phyloP scores from a whole-genome alignment of 2,797 vertebrate species.

The Gymnocypris eckloni region DNA sequence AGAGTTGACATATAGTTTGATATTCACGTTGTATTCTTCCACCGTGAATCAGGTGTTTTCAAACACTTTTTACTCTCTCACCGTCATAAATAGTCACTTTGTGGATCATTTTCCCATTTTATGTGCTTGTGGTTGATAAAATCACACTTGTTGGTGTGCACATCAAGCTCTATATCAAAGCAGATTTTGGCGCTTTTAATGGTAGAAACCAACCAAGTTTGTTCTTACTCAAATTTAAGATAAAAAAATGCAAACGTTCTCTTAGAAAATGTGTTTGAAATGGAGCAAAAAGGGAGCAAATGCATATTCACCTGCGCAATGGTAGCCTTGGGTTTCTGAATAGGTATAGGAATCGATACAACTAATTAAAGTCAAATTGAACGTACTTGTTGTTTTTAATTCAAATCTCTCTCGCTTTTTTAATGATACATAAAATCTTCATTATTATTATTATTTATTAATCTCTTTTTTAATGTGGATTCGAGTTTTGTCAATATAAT shows the following conservation, averaged over 20 bases:
- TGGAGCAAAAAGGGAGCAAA: not conserved
- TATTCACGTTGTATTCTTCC: not conserved
- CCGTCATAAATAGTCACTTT: not conserved
- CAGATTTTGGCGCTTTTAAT: not conserved
- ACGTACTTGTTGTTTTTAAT: slow-evolving; percentile 76
- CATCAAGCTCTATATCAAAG: not conserved
- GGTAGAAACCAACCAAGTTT: slow-evolving; percentile 32
- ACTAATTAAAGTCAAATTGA: slow-evolving; percentile 68
- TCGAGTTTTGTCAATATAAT: slow-evolving; percentile 69
- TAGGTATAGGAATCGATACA: slow-evolving; percentile 58
- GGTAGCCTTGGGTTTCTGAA: slow-evolving; percentile 69
- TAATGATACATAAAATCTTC: slow-evolving; percentile 71
- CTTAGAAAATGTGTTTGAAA: not conserved
- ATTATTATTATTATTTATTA: slow-evolving; percentile 69
- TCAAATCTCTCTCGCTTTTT: slow-evolving; percentile 63
- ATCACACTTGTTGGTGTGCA: slow-evolving; percentile 10
- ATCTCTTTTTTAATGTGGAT: slow-evolving; percentile 67
- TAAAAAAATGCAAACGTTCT: slow-evolving; percentile 53
- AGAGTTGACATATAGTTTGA: not conserved
- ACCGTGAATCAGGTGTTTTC: not conserved
- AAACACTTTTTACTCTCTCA: not conserved
- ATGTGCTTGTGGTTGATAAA: not conserved
- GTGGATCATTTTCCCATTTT: not conserved
- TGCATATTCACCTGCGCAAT: slow-evolving; percentile 48
- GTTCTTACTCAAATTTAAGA: slow-evolving; percentile 15